Percentiles rank a stretch among this genome's conserved stretches.
Conservation (phyloP, 1,140 invertebrate genomes). For the Acyrthosiphon pisum region DNA sequence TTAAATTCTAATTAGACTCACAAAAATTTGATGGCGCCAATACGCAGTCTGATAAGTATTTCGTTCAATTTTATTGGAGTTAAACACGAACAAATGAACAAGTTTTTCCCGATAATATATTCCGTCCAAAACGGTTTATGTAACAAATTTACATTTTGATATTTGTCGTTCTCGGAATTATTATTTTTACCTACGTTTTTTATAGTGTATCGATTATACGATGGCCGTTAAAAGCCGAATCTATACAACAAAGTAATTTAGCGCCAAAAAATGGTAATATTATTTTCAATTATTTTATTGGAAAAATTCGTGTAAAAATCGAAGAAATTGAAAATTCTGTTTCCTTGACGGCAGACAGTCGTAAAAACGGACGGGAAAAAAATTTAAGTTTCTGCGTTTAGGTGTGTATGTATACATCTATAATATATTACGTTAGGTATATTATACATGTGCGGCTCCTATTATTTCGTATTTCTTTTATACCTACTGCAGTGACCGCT, state of each 20-base stretch:
- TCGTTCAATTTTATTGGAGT: neutral
- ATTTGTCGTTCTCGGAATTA: neutral
- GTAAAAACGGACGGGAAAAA: neutral
- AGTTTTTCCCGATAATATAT: neutral
- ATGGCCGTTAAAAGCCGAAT: neutral
- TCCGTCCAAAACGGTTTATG: neutral
- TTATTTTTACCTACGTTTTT: neutral
- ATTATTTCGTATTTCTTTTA: neutral
- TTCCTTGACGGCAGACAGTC: neutral
- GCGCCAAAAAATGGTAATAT: neutral
- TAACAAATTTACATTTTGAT: slow-evolving; percentile 15
- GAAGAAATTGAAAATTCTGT: neutral
- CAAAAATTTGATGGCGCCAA: neutral
- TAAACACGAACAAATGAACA: neutral
- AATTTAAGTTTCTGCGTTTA: neutral
- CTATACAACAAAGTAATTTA: neutral
- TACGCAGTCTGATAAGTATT: neutral
- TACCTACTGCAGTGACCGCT: neutral
- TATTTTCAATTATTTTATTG: neutral
- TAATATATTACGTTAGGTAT: neutral
- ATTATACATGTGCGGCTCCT: neutral
- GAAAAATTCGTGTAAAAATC: neutral
- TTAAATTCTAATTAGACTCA: neutral
- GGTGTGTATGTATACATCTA: neutral
- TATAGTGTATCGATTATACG: neutral